Evolutionary conservation across 2,797 vertebrate species (phyloP).

Genomic region (Rhyacichthys aspro): DNA sequence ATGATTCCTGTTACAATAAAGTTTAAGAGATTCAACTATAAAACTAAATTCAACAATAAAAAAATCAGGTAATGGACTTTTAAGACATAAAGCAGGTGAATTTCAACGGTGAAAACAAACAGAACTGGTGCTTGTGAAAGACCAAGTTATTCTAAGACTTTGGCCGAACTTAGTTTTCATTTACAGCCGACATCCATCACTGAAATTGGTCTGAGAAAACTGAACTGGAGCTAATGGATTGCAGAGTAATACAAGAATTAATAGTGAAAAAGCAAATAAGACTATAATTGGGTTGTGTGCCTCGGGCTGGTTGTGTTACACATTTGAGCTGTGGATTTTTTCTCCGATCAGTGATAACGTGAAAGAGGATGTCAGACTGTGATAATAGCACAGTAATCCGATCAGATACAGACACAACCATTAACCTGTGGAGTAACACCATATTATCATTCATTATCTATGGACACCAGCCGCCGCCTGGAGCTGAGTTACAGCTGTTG

Average conservation of each 20-base stretch:
- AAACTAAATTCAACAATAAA: too few relatives aligned
- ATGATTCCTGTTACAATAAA: too few relatives aligned
- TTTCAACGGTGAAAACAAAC: too few relatives aligned
- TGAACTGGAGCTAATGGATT: slow-evolving; percentile 30
- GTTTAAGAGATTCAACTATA: too few relatives aligned
- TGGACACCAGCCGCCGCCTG: not conserved
- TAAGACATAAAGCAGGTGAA: too few relatives aligned
- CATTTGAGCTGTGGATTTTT: slow-evolving; percentile 29
- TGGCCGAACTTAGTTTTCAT: slow-evolving; percentile 1
- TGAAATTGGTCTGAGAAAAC: slow-evolving; percentile 17
- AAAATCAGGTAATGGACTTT: too few relatives aligned
- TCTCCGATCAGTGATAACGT: slow-evolving; percentile 42
- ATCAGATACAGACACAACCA: slow-evolving; percentile 20
- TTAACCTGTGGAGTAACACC: not conserved
- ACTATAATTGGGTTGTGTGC: slow-evolving; percentile 41
- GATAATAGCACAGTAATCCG: slow-evolving; percentile 15
- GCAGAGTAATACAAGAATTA: slow-evolving; percentile 38
- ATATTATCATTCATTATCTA: not conserved
- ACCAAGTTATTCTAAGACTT: not conserved
- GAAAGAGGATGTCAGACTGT: slow-evolving; percentile 2
- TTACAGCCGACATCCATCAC: slow-evolving; percentile 33
- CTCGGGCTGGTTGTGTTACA: slow-evolving; percentile 6
- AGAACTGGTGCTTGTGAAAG: not conserved
- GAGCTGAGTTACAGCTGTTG: not conserved
- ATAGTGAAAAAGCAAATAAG: slow-evolving; percentile 27